Percentiles rank a stretch among this genome's conserved stretches.
Conservation (phyloP, 2,797 vertebrate species). For the Vespertilio murinus region DNA sequence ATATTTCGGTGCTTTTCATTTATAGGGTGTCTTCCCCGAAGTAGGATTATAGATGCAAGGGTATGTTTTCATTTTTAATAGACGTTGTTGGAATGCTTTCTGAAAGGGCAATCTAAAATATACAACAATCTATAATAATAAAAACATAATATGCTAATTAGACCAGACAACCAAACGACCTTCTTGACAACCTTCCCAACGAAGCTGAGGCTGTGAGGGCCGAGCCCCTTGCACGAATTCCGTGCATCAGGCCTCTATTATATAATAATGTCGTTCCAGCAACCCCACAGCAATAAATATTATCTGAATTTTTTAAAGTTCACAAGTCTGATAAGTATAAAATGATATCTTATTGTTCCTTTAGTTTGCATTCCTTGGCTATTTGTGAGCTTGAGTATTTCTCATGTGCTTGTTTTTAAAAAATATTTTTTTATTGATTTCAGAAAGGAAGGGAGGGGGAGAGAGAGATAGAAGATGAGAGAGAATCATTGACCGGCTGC, state of each 20-base stretch:
- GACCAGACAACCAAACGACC: no score
- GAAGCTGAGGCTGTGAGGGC: no score
- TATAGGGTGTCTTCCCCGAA: no score
- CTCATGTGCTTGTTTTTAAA: background rate
- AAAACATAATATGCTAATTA: no score
- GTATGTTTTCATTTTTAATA: conserved; percentile 3
- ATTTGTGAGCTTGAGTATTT: background rate
- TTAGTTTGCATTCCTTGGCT: background rate
- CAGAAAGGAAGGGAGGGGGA: no score
- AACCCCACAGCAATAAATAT: background rate
- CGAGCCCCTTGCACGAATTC: no score
- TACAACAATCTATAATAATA: background rate
- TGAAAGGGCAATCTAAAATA: background rate
- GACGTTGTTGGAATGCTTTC: no score
- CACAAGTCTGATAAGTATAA: background rate
- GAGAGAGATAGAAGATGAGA: no score
- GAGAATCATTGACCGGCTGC: no score
- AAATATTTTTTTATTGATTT: no score
- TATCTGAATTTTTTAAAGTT: conserved; percentile 1
- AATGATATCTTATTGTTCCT: background rate
- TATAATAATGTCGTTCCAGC: background rate
- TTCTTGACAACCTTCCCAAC: no score
- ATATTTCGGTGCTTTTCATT: background rate
- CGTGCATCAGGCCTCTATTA: no score
- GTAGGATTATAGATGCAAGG: background rate